Base-by-base conservation (phyloP, 2,113 vertebrate species). In the Neogobius melanostomus region DNA sequence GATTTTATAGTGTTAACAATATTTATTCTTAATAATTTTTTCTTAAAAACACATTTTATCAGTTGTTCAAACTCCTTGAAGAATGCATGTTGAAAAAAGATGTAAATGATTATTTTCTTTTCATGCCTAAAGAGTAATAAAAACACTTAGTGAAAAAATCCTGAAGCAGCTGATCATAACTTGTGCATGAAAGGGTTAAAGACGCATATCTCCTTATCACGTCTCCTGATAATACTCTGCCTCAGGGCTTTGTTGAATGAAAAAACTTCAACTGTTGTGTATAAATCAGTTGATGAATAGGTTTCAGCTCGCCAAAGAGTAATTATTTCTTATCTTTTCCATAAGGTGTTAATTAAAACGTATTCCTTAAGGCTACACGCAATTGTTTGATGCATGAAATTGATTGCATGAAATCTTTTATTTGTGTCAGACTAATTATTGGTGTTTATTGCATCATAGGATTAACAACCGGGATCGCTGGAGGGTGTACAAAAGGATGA, bases 401-500 rank as follows among this genome's bases (percentile, higher is more conserved):
- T 42, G 36, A 12, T 11, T 61, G 11, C 36, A 28, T 62, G 14
- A 62, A 46, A 12, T 62, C 12, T 62, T 46, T 15, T 16, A 10
- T n/a, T n/a, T 62, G 43, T 62, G 14, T 46, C 42, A 8, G 28
- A 62, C 11, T 62, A 61, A 6, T 78, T 21, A 28, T 60, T 5
- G 15, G 11, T 75, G 21, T 80, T 68, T 47, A 8, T 79, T 43
- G 54, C 56, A 5, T 64, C 65, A 60, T 69, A 98, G 96, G 94
- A 93, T 90, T 88, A 95, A 90, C 77, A 94, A 85, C 69, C 88
- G 91, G 79, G 89, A 92, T 61, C 84, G 86, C 14, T 92, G 91
- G 90, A 82, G 84, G 74, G 61, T 97, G 66, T 98, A 91, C 90
- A 95, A 93, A 89, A 93, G 89, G 0, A 68, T 91, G 62, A 90